Evolutionary conservation across 2,888 invertebrate genomes (phyloP).

Genomic region (Harpagoxenus sublaevis): DNA sequence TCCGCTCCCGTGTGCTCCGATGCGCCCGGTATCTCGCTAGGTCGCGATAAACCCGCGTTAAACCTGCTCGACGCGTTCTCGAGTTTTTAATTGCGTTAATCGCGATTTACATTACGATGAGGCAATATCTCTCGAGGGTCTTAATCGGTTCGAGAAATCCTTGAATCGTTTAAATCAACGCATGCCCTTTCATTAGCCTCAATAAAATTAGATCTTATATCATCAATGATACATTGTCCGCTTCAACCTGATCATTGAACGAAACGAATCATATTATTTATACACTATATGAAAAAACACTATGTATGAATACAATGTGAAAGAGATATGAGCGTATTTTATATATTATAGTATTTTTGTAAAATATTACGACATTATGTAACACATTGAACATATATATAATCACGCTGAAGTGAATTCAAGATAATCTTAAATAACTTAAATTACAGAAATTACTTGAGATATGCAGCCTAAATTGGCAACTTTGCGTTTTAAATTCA

Average conservation of each 20-base stretch:
- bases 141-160: slow-evolving; percentile 50
- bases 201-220: background rate
- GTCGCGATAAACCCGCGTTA: slow-evolving; percentile 49
- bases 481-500: slow-evolving; percentile 7
- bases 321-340: background rate
- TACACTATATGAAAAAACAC: too few relatives aligned
- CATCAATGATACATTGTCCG: background rate
- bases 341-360: background rate
- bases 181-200: background rate
- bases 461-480: background rate
- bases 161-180: background rate
- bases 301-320: background rate
- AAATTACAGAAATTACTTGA: slow-evolving; percentile 24
- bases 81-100: slow-evolving; percentile 67
- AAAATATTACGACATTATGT: background rate
- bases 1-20: slow-evolving; percentile 57
- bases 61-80: slow-evolving; percentile 71
- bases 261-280: background rate
- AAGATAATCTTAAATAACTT: slow-evolving; percentile 1
- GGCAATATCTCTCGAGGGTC: slow-evolving; percentile 61
- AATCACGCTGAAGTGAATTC: background rate
- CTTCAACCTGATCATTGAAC: background rate
- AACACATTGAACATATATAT: background rate
- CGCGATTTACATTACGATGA: slow-evolving; percentile 57
- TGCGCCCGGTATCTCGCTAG: slow-evolving; percentile 49